Base-by-base conservation (phyloP, 2,797 vertebrate genomes). In the Amblyopsis hoosieri region DNA sequence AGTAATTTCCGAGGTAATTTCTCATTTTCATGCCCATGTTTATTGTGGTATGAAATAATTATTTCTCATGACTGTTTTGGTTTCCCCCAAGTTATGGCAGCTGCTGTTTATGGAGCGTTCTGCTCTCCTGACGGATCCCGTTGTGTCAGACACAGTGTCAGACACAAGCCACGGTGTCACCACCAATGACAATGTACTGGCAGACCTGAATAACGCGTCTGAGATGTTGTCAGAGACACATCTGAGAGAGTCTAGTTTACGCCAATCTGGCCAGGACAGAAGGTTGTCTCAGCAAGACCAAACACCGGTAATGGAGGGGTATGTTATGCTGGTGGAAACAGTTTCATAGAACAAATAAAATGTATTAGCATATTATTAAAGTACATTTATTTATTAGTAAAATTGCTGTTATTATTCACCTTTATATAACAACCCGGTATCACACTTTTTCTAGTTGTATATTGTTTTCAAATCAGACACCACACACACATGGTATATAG, bases 261-360 rank as follows among this genome's bases (percentile, higher is more conserved):
- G 87, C 37, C 81, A 87, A 64, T 83, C 90, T 0, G 74, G 90
- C 71, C 80, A 87, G 0, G 85, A 93, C 66, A 65, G 89, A 66
- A 74, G 88, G 66, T 73, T 92, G 0, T 75, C 93, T 17, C 84
- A 90, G 53, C 87, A 92, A 0, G 94, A 94, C 4, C 88, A 93
- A 23, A 93, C 91, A 0, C 94, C 94, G 0, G 93, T 93, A 61
- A 93, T 96, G 4, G 94, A 96, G 84, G 94, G 95, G 95, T 96
- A 72, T 54, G 83, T 90, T 68, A 55, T 80, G 54, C 74, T 42
- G 37, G 37, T 1, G 37, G 37, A 42, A 42, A 42, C 37, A 42
- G 37, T 42, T 42, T 42, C 9, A 42, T 42, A 1, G 37, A 42
- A 42, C 37, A 42, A 42, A 42, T 7, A 42, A 42, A 42, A 42